Base-by-base conservation (phyloP, 2,888 invertebrate genomes). In the Odiellus spinosus region DNA sequence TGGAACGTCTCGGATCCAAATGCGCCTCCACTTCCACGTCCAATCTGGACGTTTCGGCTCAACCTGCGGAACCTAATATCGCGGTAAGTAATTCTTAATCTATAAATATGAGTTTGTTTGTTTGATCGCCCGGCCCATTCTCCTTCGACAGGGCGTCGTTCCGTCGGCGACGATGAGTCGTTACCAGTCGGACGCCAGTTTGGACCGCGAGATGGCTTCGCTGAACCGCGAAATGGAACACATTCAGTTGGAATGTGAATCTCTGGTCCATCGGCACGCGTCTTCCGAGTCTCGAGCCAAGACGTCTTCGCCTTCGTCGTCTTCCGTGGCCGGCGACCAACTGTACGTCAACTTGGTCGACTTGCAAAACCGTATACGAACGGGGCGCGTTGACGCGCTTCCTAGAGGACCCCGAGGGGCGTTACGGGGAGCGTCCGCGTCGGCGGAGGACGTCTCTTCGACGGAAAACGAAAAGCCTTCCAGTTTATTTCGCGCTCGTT, bases 151-250 rank as follows among this genome's bases (percentile, higher is more conserved):
- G 39, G 15, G 10, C 15, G 15, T n/a, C 10, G 8, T 15, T 14
- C 11, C 15, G 15, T n/a, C n/a, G n/a, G n/a, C n/a, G n/a, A n/a
- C 19, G 15, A n/a, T 40, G 40, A 8, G 17, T 40, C 26, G 42
- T 8, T n/a, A 32, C 32, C 42, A 42, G 8, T 42, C 42, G 21
- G 42, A 42, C 18, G 17, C 40, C 20, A 47, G 38, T 46, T 20
- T 44, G n/a, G 73, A 72, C 55, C 63, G 68, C 40, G 74, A 75
- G 60, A 67, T 76, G 48, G 68, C 70, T 17, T 64, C 70, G 55
- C 62, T 76, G 42, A 71, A 73, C 56, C 63, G 67, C 49, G 71
- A 76, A 56, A 75, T 76, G 71, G 72, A 73, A 57, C 71, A 68
- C 48, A 73, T 76, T 51, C 72, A 73, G 50, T 57, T 73, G 50